These are phyloP conservation scores for Agriopis aurantiaria DNA, from an alignment of 2,888 invertebrate species.

Conservation along the genomic window DNA sequence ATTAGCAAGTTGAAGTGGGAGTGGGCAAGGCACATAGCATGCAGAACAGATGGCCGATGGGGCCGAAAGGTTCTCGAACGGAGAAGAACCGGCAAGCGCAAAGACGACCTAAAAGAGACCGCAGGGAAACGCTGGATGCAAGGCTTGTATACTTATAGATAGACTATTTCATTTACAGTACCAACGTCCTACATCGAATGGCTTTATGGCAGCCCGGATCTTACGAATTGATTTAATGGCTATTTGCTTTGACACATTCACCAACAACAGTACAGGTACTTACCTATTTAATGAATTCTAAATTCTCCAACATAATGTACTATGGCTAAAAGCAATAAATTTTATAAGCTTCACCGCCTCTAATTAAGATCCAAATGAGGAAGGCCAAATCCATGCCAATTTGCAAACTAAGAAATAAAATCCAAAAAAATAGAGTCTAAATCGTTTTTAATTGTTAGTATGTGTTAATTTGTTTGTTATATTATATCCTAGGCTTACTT, in stretches of 20 bases:
- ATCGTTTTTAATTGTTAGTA: slow-evolving; percentile 15
- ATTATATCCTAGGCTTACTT: slow-evolving; percentile 1
- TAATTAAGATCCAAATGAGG: neutral
- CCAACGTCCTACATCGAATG: neutral
- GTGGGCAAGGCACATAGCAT: no score
- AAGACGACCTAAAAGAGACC: no score
- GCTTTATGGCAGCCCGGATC: slow-evolving; percentile 12
- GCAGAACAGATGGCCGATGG: no score
- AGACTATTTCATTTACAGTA: neutral
- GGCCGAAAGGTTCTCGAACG: no score
- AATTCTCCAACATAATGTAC: slow-evolving; percentile 1
- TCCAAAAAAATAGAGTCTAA: no score
- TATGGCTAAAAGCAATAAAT: neutral
- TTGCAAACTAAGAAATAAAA: neutral
- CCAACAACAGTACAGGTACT: neutral
- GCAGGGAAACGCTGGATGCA: no score
- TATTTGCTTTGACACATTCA: neutral
- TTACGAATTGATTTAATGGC: neutral
- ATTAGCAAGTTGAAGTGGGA: no score
- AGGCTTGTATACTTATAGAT: no score
- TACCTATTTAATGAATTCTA: neutral
- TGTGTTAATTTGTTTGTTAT: slow-evolving; percentile 11
- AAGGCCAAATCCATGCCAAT: slow-evolving; percentile 7
- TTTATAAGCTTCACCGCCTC: neutral
- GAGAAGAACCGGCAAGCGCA: no score